phyloP scores from a whole-genome alignment of 30 jellyfish, hydroid and myxozoan species.

The Rhopilema esculentum region DNA sequence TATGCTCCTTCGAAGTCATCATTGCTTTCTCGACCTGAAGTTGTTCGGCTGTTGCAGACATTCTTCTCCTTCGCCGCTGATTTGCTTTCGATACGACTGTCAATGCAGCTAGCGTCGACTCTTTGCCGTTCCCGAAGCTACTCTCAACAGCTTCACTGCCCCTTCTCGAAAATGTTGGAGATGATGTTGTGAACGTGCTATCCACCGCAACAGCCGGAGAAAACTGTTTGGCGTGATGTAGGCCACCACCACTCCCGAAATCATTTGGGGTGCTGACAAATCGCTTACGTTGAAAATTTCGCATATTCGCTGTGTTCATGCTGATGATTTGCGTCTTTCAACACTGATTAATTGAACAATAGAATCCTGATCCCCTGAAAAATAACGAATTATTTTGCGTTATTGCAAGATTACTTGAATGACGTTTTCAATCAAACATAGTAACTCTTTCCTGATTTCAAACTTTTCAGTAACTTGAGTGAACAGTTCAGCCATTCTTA shows the following conservation, averaged over 20 bases:
- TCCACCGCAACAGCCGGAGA: conserved; percentile 32
- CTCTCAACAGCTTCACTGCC: conserved; percentile 17
- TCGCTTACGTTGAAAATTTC: conserved; percentile 27
- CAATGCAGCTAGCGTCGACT: conserved; percentile 28
- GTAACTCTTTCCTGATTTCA: not conserved
- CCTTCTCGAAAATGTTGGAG: conserved; percentile 18
- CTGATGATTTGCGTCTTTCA: conserved; percentile 10
- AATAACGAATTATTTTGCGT: not conserved
- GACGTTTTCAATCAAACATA: not conserved
- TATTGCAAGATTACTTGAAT: not conserved
- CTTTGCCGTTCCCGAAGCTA: not conserved
- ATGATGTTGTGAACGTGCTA: not conserved
- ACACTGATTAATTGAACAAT: not conserved
- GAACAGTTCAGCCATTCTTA: no score
- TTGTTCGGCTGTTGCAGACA: conserved; percentile 21
- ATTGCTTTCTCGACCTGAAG: not conserved
- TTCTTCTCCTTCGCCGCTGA: conserved; percentile 46
- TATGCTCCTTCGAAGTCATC: conserved; percentile 2
- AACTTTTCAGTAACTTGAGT: not conserved
- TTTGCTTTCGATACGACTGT: conserved; percentile 26
- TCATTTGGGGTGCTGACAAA: conserved; percentile 11
- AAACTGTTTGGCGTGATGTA: not conserved
- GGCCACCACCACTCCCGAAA: conserved; percentile 5
- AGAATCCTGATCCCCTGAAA: conserved; percentile 5
- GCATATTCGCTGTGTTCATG: conserved; percentile 17